These are phyloP conservation scores for Crioceris asparagi DNA, from an alignment of 2,888 invertebrate species.

Conservation along the genomic window DNA sequence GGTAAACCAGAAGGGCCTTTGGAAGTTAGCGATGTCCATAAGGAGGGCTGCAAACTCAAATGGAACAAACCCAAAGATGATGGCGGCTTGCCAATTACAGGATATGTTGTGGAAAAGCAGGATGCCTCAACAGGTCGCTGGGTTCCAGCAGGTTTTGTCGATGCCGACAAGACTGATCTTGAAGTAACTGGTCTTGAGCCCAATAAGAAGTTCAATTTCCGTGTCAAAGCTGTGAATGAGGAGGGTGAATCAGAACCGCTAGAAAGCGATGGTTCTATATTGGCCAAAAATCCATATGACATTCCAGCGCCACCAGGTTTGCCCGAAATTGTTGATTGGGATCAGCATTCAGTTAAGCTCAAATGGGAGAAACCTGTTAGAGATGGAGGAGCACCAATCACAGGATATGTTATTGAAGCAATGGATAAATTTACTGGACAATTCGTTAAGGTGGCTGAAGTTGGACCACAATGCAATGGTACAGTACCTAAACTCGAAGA, in stretches of 20 bases:
- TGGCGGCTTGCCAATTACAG: constrained; percentile 83
- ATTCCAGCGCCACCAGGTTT: constrained; percentile 79
- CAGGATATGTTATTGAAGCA: constrained; percentile 84
- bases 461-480: constrained; percentile 76
- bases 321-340: constrained; percentile 84
- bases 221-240: constrained; percentile 93
- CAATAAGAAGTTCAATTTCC: constrained; percentile 93
- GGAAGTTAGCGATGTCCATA: constrained; percentile 81
- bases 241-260: constrained; percentile 96
- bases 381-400: constrained; percentile 90
- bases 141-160: constrained; percentile 77
- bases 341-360: constrained; percentile 79
- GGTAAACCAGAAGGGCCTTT: constrained; percentile 85
- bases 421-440: constrained; percentile 79
- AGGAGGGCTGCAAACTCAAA: constrained; percentile 84
- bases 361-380: constrained; percentile 86
- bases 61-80: constrained; percentile 97
- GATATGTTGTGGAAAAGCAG: constrained; percentile 92
- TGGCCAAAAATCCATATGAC: constrained; percentile 97
- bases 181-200: constrained; percentile 84
- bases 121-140: constrained; percentile 79
- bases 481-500: constrained; percentile 83
- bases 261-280: constrained; percentile 73
- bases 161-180: constrained; percentile 71
- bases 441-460: constrained; percentile 77